phyloP scores from a whole-genome alignment of 2,888 invertebrate genomes.

The Furcula furcula region DNA sequence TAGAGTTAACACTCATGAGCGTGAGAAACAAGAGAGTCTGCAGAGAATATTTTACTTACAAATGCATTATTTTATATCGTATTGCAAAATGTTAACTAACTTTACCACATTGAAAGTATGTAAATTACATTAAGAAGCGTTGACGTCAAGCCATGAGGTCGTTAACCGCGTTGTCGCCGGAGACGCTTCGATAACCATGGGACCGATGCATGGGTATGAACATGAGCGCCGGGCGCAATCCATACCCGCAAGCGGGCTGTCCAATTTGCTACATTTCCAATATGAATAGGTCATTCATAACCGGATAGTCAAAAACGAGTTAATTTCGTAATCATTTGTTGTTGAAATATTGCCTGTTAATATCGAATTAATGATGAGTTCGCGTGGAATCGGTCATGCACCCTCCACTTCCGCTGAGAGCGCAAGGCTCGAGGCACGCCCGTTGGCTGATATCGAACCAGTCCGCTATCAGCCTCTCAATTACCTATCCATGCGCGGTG shows the following conservation, averaged over 20 bases:
- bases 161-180: slow-evolving; percentile 61
- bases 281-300: neutral
- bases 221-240: slow-evolving; percentile 11
- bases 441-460: slow-evolving; percentile 40
- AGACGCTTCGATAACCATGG: slow-evolving; percentile 52
- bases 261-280: neutral
- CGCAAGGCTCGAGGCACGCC: slow-evolving; percentile 13
- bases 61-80: slow-evolving; percentile 32
- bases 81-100: slow-evolving; percentile 41
- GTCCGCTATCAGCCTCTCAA: slow-evolving; percentile 53
- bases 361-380: neutral
- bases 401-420: slow-evolving; percentile 12
- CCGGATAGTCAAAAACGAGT: neutral
- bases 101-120: slow-evolving; percentile 45
- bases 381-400: neutral
- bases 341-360: neutral
- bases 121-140: slow-evolving; percentile 49
- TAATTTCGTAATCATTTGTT: neutral
- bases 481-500: slow-evolving; percentile 47
- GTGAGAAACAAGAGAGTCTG: slow-evolving; percentile 19
- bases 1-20: slow-evolving; percentile 13
- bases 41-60: slow-evolving; percentile 19
- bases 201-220: slow-evolving; percentile 27
- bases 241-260: slow-evolving; percentile 3
- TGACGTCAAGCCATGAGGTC: slow-evolving; percentile 54